Evolutionary conservation across 1,140 invertebrate species (phyloP).

Genomic region (Linepithema humile): DNA sequence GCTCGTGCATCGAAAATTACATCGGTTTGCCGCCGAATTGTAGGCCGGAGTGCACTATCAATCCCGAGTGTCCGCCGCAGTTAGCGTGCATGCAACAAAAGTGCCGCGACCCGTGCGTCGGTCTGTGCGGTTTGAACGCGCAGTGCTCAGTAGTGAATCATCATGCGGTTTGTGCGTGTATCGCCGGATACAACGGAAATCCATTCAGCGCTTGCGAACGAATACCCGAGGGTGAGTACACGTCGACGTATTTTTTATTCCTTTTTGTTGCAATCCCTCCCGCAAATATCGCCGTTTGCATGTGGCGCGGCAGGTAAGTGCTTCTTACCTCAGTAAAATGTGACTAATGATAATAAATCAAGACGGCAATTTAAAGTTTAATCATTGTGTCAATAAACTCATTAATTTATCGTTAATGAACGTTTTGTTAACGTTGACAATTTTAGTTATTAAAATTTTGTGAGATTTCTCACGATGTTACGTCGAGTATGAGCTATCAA

Average conservation of each 20-base stretch:
- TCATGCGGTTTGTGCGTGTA: constrained; percentile 85
- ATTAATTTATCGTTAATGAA: background rate
- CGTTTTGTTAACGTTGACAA: background rate
- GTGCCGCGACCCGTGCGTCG: constrained; percentile 84
- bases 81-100: constrained; percentile 85
- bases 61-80: constrained; percentile 85
- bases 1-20: constrained; percentile 85
- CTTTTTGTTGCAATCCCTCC: background rate
- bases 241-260: background rate
- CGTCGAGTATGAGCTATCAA: background rate
- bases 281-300: constrained; percentile 54
- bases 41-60: constrained; percentile 86
- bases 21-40: constrained; percentile 86
- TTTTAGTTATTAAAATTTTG: background rate
- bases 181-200: constrained; percentile 85
- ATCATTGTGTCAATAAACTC: background rate
- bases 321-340: constrained; percentile 43
- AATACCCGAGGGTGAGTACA: constrained; percentile 80
- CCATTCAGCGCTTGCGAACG: constrained; percentile 85
- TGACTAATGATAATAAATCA: constrained; percentile 44
- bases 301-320: constrained; percentile 74
- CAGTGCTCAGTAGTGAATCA: constrained; percentile 85
- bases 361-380: background rate
- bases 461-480: background rate
- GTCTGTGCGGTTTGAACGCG: constrained; percentile 85